phyloP scores from a whole-genome alignment of 2,888 invertebrate genomes.

The Saturnia pavonia region DNA sequence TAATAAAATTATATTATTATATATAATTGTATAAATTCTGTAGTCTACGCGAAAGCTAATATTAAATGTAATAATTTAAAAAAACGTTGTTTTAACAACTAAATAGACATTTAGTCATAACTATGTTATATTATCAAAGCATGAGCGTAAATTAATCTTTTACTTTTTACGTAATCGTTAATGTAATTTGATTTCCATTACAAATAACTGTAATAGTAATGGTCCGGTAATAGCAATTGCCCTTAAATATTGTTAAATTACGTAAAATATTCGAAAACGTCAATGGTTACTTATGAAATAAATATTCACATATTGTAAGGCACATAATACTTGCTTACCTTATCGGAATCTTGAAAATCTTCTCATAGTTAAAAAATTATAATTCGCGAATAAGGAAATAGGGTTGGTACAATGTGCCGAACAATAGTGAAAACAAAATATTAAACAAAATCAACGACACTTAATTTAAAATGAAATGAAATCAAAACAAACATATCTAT shows the following conservation, averaged over 20 bases:
- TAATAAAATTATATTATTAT: no score
- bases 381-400: conserved; percentile 24
- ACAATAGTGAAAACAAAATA: conserved; percentile 89
- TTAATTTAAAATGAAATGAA: conserved; percentile 32
- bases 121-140: not conserved
- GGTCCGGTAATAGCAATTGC: not conserved
- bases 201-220: not conserved
- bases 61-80: not conserved
- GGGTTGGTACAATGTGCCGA: conserved; percentile 84
- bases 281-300: conserved; percentile 17
- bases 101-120: no score
- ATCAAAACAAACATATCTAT: conserved; percentile 29
- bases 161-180: not conserved
- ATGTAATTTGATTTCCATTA: not conserved
- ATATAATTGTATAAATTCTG: no score
- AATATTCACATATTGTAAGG: conserved; percentile 67
- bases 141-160: not conserved
- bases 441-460: conserved; percentile 46
- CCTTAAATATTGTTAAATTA: not conserved
- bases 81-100: not conserved
- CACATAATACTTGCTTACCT: conserved; percentile 79
- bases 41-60: no score
- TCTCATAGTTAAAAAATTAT: conserved; percentile 39
- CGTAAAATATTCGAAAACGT: not conserved
- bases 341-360: conserved; percentile 35